These are phyloP conservation scores for Tipula vernalis DNA, from an alignment of 2,888 invertebrate genomes.

Conservation along the genomic window DNA sequence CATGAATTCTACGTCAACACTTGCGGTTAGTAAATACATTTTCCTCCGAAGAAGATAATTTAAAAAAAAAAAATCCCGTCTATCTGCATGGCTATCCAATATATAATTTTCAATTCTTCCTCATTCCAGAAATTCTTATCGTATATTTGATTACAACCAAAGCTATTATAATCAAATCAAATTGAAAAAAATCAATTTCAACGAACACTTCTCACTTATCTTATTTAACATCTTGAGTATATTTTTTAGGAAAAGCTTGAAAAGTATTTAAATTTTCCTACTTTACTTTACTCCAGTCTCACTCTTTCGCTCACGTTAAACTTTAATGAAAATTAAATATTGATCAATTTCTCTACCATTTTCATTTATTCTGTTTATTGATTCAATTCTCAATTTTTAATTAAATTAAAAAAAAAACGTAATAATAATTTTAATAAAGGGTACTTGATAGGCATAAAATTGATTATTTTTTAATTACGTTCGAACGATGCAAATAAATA, in stretches of 20 bases:
- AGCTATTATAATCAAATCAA: background rate
- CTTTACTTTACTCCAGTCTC: background rate
- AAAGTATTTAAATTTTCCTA: background rate
- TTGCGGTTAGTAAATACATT: background rate
- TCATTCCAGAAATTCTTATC: background rate
- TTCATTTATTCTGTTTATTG: background rate
- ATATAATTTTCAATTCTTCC: background rate
- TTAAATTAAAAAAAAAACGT: background rate
- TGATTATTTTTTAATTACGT: background rate
- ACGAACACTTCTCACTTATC: background rate
- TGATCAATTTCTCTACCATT: background rate
- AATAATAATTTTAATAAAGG: background rate
- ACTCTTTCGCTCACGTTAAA: background rate
- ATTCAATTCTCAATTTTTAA: background rate
- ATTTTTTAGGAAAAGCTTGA: background rate
- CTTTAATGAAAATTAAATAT: background rate
- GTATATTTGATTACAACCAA: background rate
- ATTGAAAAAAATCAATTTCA: background rate
- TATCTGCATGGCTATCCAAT: background rate
- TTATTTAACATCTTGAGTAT: background rate
- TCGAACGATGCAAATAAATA: background rate
- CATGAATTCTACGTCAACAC: background rate
- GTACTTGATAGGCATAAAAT: background rate
- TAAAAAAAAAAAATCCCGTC: background rate
- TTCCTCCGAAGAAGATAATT: background rate